Conservation (phyloP, 2,113 vertebrate genomes). For the Takifugu flavidus region DNA sequence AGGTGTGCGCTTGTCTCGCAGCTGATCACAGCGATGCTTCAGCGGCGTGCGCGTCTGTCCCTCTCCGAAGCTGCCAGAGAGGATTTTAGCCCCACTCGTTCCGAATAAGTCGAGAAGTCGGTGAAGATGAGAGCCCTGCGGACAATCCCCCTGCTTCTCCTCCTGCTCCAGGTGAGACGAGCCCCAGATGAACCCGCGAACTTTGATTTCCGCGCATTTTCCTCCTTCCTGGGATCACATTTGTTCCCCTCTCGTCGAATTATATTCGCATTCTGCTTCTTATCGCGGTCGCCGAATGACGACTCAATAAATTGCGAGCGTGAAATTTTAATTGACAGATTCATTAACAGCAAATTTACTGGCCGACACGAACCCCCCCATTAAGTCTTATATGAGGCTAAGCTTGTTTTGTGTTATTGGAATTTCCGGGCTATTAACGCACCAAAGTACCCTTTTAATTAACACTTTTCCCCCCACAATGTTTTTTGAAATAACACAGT, state of each 20-base stretch:
- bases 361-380: neutral
- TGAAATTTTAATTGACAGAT: neutral
- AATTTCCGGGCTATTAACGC: neutral
- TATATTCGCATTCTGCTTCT: neutral
- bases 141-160: constrained; percentile 80
- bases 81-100: constrained; percentile 78
- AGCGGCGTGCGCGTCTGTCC: constrained; percentile 58
- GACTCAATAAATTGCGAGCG: neutral
- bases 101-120: constrained; percentile 72
- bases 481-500: neutral
- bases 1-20: constrained; percentile 21
- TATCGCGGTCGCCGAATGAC: neutral
- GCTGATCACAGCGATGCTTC: constrained; percentile 68
- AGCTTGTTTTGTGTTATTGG: neutral
- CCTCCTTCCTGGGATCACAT: neutral
- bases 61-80: constrained; percentile 65
- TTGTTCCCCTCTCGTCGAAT: no score
- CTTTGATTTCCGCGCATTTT: neutral
- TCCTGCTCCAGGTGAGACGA: constrained; percentile 87
- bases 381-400: neutral
- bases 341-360: neutral
- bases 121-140: constrained; percentile 83
- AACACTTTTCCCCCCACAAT: neutral
- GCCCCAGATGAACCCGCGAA: neutral
- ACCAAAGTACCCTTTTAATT: neutral